Percentiles rank a stretch among this genome's conserved stretches.
Evolutionary conservation across 30 jellyfish, hydroid and myxozoan species (phyloP).

Genomic region (Nemopilema nomurai): DNA sequence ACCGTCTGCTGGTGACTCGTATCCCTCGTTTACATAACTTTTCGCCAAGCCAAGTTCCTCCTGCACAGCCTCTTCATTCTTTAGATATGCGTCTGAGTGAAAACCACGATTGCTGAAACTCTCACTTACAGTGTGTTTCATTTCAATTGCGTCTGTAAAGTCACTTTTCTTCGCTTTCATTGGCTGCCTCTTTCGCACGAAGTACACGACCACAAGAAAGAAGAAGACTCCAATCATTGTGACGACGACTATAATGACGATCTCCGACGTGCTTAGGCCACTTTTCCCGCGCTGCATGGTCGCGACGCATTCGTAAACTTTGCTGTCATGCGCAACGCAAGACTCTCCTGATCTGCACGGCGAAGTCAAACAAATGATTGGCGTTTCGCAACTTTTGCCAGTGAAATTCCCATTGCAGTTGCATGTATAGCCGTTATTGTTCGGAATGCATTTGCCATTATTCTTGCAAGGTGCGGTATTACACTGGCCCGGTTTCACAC

Average conservation of each 20-base stretch:
- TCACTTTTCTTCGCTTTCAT: conserved; percentile 12
- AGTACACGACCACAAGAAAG: conserved; percentile 9
- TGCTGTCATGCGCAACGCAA: conserved; percentile 39
- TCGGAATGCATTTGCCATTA: conserved; percentile 61
- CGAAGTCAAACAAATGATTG: conserved; percentile 45
- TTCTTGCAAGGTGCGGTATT: conserved; percentile 53
- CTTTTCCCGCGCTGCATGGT: background rate
- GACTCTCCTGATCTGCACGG: conserved; percentile 56
- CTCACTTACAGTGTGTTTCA: conserved; percentile 20
- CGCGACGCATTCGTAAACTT: conserved; percentile 25
- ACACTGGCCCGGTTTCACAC: conserved; percentile 84
- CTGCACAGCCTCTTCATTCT: background rate
- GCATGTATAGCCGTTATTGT: conserved; percentile 36
- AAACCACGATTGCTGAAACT: conserved; percentile 5
- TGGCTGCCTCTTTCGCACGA: conserved; percentile 21
- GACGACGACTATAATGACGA: conserved; percentile 49
- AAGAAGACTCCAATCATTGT: conserved; percentile 31
- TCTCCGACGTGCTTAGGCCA: conserved; percentile 9
- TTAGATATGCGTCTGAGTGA: conserved; percentile 16
- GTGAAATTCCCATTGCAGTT: conserved; percentile 67
- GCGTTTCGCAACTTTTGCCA: conserved; percentile 67
- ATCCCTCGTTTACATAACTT: conserved; percentile 31
- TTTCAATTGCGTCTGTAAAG: conserved; percentile 40
- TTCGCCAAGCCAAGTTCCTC: background rate
- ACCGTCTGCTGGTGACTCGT: conserved; percentile 1